A percentile compares a stretch with the other conserved stretches of the same genome.
phyloP scores from a whole-genome alignment of 37 sponge, comb jelly and placozoan species.

The Mnemiopsis leidyi region DNA sequence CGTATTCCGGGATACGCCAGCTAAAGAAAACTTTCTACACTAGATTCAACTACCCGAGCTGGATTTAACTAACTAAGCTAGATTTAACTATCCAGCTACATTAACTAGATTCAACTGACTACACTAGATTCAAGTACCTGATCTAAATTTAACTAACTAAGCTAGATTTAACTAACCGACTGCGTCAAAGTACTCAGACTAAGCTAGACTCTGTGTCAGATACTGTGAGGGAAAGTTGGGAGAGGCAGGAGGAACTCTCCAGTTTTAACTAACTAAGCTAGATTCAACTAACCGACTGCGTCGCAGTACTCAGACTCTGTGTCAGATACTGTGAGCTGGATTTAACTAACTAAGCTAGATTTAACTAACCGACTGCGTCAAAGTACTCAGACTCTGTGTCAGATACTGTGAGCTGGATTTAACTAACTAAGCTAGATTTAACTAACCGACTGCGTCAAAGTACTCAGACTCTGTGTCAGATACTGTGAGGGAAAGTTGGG shows the following conservation, averaged over 20 bases:
- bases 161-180: conserved; percentile 4
- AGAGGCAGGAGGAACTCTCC: conserved; percentile 39
- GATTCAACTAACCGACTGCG: conserved; percentile 43
- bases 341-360: too few relatives aligned
- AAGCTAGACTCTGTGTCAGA: not conserved
- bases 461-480: not conserved
- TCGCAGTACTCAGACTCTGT: not conserved
- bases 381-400: not conserved
- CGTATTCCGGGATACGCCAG: too few relatives aligned
- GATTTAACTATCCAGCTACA: too few relatives aligned
- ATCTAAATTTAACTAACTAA: too few relatives aligned
- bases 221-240: conserved; percentile 2
- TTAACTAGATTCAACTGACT: too few relatives aligned
- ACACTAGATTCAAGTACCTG: too few relatives aligned
- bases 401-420: not conserved
- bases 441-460: conserved; percentile 30
- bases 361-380: conserved; percentile 42
- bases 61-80: too few relatives aligned
- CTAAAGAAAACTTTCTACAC: too few relatives aligned
- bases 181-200: conserved; percentile 14
- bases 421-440: too few relatives aligned
- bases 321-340: not conserved
- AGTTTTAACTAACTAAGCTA: too few relatives aligned
- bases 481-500: conserved; percentile 2
- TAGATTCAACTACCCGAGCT: too few relatives aligned